Evolutionary conservation across 2,888 invertebrate genomes (phyloP).

Genomic region (Drosophila merina): DNA sequence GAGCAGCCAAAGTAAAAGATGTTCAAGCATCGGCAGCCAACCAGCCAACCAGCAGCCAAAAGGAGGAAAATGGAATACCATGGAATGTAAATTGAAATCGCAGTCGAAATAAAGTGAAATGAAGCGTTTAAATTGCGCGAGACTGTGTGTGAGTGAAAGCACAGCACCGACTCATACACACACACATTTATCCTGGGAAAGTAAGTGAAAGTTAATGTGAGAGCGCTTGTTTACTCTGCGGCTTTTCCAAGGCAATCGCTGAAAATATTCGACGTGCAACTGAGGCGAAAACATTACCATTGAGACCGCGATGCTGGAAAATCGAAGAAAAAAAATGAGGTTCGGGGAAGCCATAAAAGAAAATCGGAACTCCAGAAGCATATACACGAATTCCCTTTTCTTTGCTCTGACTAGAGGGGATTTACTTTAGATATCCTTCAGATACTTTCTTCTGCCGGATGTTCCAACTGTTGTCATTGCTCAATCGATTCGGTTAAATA

Average conservation of each 20-base stretch:
- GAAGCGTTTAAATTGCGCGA: constrained; percentile 73
- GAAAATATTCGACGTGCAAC: constrained; percentile 76
- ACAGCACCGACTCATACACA: constrained; percentile 3
- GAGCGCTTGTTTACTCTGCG: constrained; percentile 72
- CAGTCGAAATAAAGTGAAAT: constrained; percentile 79
- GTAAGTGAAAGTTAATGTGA: constrained; percentile 71
- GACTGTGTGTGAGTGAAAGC: constrained; percentile 45
- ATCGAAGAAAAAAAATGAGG: not conserved
- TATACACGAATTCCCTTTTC: constrained; percentile 30
- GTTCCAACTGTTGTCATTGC: constrained; percentile 28
- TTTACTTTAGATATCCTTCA: constrained; percentile 26
- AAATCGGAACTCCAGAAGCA: constrained; percentile 16
- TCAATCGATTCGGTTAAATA: constrained; percentile 60
- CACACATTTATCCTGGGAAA: constrained; percentile 14
- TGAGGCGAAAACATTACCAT: constrained; percentile 67
- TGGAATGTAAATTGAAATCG: constrained; percentile 79
- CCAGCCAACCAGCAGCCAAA: constrained; percentile 8
- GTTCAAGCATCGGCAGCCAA: constrained; percentile 23
- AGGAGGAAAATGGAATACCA: constrained; percentile 54
- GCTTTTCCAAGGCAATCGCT: constrained; percentile 62
- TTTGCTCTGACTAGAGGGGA: constrained; percentile 35
- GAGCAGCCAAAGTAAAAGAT: constrained; percentile 55
- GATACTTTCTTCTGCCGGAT: constrained; percentile 1
- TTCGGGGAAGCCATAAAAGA: constrained; percentile 38
- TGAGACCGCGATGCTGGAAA: constrained; percentile 42